A percentile compares a stretch with the other conserved stretches of the same genome.
Conservation (phyloP, 2,888 invertebrate species). For the Nomada fabriciana region DNA sequence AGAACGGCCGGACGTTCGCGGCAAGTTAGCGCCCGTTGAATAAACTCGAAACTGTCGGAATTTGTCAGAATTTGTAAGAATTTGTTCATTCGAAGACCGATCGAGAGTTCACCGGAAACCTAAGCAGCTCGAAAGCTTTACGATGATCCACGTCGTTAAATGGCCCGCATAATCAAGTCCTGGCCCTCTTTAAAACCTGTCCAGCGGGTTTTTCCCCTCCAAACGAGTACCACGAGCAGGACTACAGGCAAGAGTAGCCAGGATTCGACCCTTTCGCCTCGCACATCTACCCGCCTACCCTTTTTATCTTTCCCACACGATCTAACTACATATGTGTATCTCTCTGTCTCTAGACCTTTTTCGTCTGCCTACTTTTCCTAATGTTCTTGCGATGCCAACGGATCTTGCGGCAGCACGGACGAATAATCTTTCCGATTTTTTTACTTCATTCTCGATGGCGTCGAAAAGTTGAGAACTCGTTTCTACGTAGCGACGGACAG, state of each 20-base stretch:
- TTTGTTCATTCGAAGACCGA: too few relatives aligned
- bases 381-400: too few relatives aligned
- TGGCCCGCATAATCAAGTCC: slow-evolving; percentile 49
- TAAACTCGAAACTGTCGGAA: neutral
- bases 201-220: slow-evolving; percentile 69
- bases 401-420: too few relatives aligned
- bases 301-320: too few relatives aligned
- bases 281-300: slow-evolving; percentile 4
- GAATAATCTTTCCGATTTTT: too few relatives aligned
- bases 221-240: slow-evolving; percentile 37
- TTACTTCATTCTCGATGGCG: neutral
- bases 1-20: neutral
- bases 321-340: too few relatives aligned
- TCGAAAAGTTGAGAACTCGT: neutral
- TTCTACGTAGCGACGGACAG: neutral
- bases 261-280: slow-evolving; percentile 40
- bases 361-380: neutral
- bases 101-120: slow-evolving; percentile 25
- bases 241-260: slow-evolving; percentile 48
- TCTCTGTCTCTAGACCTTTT: neutral
- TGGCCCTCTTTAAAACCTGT: slow-evolving; percentile 76
- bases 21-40: neutral
- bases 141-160: slow-evolving; percentile 60
- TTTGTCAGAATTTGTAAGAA: too few relatives aligned
- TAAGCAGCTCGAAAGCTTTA: slow-evolving; percentile 42